Percentiles rank a stretch among this genome's conserved stretches.
Evolutionary conservation across 2,888 invertebrate species (phyloP).

Genomic region (Leptogaster cylindrica): DNA sequence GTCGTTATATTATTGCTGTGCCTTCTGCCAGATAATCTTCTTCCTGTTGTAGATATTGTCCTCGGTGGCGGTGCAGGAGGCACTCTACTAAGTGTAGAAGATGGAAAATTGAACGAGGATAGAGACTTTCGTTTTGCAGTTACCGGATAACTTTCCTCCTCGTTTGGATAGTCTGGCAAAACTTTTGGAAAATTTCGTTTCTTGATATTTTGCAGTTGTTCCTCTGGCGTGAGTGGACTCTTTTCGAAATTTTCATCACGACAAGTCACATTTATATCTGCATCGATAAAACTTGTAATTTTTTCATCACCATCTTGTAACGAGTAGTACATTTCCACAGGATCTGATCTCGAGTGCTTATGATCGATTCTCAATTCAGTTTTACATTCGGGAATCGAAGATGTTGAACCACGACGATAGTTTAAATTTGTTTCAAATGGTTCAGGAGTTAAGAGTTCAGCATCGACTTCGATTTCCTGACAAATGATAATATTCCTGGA

Average conservation of each 20-base stretch:
- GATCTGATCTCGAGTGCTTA: conserved; percentile 73
- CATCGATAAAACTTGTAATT: conserved; percentile 59
- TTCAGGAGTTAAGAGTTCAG: conserved; percentile 52
- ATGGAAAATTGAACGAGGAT: conserved; percentile 64
- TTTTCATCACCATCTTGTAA: conserved; percentile 59
- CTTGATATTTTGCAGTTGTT: conserved; percentile 75
- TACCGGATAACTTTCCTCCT: not conserved
- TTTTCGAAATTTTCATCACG: conserved; percentile 63
- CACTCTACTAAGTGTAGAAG: conserved; percentile 56
- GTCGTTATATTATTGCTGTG: conserved; percentile 61
- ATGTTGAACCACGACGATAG: conserved; percentile 52
- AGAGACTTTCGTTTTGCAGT: conserved; percentile 68
- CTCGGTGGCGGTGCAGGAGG: conserved; percentile 80
- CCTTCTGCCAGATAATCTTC: conserved; percentile 58
- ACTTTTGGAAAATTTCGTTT: conserved; percentile 85
- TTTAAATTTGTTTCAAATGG: not conserved
- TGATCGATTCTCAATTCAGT: conserved; percentile 63
- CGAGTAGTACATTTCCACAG: conserved; percentile 66
- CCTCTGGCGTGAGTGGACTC: conserved; percentile 68
- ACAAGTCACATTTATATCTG: conserved; percentile 77
- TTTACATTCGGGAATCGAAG: conserved; percentile 49
- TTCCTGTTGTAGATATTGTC: conserved; percentile 71
- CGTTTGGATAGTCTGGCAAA: conserved; percentile 68
- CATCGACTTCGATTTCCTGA: conserved; percentile 59
- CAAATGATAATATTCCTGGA: conserved; percentile 58